A percentile compares a stretch with the other conserved stretches of the same genome.
Conservation (phyloP, 2,888 invertebrate species). For the Polydrusus pterygomalis region DNA sequence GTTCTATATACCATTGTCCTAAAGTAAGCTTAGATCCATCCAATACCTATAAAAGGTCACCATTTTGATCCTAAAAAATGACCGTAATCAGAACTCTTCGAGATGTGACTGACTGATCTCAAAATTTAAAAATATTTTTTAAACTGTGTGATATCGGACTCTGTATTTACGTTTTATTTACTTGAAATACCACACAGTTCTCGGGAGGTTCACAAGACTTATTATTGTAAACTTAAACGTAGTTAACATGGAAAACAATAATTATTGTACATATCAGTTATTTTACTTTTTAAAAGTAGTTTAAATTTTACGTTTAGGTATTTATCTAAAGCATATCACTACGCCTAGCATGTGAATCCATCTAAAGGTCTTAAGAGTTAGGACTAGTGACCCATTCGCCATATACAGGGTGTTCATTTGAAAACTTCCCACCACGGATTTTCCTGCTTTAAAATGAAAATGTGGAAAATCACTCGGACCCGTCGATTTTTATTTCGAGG, state of each 20-base stretch:
- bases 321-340: constrained; percentile 64
- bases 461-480: too few species aligned
- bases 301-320: constrained; percentile 39
- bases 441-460: too few species aligned
- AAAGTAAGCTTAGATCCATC: too few species aligned
- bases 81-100: constrained; percentile 7
- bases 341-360: constrained; percentile 32
- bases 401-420: too few species aligned
- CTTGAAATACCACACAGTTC: constrained; percentile 41
- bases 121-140: constrained; percentile 52
- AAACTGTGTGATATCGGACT: constrained; percentile 28
- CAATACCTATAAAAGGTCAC: too few species aligned
- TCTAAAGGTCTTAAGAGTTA: not conserved
- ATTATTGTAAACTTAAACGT: constrained; percentile 50
- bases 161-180: constrained; percentile 35
- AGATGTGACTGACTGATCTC: constrained; percentile 58
- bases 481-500: too few species aligned
- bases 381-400: too few species aligned
- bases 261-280: constrained; percentile 66
- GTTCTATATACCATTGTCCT: too few species aligned
- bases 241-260: constrained; percentile 34
- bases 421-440: too few species aligned
- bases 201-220: constrained; percentile 58
- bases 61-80: not conserved
- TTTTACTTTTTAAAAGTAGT: constrained; percentile 43